Evolutionary conservation across 2,797 vertebrate species (phyloP).

Genomic region (Masticophis lateralis): DNA sequence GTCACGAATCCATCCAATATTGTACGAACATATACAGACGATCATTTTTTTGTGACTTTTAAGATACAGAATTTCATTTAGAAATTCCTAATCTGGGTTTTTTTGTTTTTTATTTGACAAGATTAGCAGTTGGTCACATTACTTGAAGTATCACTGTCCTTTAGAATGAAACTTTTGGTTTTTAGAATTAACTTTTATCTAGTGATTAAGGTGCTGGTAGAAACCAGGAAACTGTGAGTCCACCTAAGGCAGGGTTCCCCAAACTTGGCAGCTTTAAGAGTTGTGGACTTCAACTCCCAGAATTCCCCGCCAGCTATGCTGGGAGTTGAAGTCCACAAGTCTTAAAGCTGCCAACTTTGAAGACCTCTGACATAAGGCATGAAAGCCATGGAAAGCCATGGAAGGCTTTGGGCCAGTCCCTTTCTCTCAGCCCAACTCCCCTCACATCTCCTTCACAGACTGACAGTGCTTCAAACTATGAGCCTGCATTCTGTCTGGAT

Average conservation of each 20-base stretch:
- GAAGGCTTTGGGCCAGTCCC: background rate
- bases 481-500: accelerated
- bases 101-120: background rate
- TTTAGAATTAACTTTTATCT: background rate
- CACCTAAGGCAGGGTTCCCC: no score
- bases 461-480: background rate
- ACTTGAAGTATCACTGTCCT: background rate
- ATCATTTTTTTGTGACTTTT: background rate
- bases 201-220: background rate
- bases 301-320: no score
- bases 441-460: background rate
- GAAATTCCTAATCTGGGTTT: background rate
- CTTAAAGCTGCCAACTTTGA: no score
- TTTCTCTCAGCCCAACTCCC: background rate
- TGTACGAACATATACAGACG: background rate
- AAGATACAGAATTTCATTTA: background rate
- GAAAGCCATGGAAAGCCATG: background rate
- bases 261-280: no score
- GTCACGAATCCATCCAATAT: background rate
- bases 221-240: background rate
- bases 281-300: no score
- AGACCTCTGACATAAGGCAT: background rate
- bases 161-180: background rate
- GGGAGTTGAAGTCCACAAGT: no score
- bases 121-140: background rate